Evolutionary conservation across 1,140 invertebrate genomes (phyloP), one percentile per base, ranked within the genome.

Genomic region (Luehdorfia chinensis): DNA sequence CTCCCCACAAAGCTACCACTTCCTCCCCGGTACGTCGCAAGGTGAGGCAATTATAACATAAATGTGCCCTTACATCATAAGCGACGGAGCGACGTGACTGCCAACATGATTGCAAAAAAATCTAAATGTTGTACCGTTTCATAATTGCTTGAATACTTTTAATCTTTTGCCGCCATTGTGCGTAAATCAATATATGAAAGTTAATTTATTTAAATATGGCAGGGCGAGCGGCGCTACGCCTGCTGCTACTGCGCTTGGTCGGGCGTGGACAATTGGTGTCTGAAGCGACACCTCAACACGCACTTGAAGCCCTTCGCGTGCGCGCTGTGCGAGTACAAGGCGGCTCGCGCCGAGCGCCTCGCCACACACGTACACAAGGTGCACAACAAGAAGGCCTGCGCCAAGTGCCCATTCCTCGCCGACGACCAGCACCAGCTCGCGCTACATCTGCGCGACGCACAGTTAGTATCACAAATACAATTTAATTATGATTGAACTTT

Each of bases 241-340:
- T 96, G 95, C 79, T 93, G 93, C 60, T 96, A 95, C 70, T 97
- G 95, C 77, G 90, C 95, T 1, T 97, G 95, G 95, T 94, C 93
- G 9, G 95, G 95, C 0, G 94, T 94, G n/a, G 95, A 97, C 81
- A 96, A 96, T 69, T 97, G 95, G 96, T 96, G 95, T 59, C 84
- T 97, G 37, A 96, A 97, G 79, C 89, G 95, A 4, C 96, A 97
- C 76, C 88, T 97, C 37, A 97, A 97, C 84, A 97, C 95, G 9
- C 96, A 97, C 80, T 90, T 96, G 62, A 97, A 96, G 78, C 95
- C 95, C 9, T 97, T 94, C 74, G 92, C 93, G 6, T 97, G 96
- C 80, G 91, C 92, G 32, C 88, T 97, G 7, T 97, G 96, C 79
- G 95, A 97, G 66, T 97, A 96, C 83, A 96, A 96, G 88, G 95